Conservation (phyloP, 2,797 vertebrate genomes). For the Onychomys torridus region DNA sequence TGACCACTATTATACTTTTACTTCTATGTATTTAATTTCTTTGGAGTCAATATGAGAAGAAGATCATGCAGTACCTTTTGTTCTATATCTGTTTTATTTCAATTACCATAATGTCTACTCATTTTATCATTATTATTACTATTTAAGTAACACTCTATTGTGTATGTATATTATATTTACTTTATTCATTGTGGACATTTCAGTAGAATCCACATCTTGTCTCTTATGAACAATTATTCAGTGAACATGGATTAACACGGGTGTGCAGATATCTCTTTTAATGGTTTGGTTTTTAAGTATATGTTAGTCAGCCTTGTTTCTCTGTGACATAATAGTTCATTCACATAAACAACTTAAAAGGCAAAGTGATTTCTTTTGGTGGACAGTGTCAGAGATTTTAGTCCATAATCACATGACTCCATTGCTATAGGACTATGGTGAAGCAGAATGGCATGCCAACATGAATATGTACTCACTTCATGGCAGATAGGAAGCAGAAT, state of each 20-base stretch:
- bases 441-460: background rate
- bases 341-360: background rate
- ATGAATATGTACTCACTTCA: background rate
- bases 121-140: background rate
- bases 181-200: background rate
- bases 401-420: background rate
- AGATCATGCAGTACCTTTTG: background rate
- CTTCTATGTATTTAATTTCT: background rate
- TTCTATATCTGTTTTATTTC: background rate
- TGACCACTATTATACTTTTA: background rate
- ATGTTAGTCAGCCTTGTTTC: background rate
- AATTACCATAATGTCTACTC: background rate
- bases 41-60: background rate
- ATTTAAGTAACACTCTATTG: background rate
- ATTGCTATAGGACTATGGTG: background rate
- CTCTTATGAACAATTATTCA: background rate
- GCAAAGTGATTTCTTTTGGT: background rate
- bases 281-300: background rate
- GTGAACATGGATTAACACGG: background rate
- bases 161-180: background rate
- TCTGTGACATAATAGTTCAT: background rate
- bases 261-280: background rate
- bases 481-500: background rate
- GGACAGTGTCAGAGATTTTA: background rate
- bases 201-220: background rate